Conservation (phyloP, 1,140 invertebrate species). For the Drosophila willistoni region DNA sequence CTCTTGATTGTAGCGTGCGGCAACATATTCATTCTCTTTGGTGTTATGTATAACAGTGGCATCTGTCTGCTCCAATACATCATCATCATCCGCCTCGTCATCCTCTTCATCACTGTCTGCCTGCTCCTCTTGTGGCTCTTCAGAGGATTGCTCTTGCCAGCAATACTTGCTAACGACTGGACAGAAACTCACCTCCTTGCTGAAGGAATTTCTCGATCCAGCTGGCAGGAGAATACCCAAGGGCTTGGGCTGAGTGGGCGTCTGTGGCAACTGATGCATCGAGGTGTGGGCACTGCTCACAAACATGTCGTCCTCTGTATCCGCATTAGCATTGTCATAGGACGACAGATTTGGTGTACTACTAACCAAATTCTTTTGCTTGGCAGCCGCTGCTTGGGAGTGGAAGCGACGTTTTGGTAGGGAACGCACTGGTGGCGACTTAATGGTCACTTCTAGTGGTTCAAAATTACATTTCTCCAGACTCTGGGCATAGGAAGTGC, state of each 20-base stretch:
- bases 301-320: conserved; percentile 78
- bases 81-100: conserved; percentile 51
- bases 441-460: conserved; percentile 27
- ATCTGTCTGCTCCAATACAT: conserved; percentile 66
- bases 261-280: conserved; percentile 84
- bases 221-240: conserved; percentile 84
- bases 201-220: conserved; percentile 83
- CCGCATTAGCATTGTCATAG: conserved; percentile 71
- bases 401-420: conserved; percentile 75
- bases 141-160: conserved; percentile 85
- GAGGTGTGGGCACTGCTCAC: conserved; percentile 83
- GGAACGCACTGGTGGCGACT: conserved; percentile 17
- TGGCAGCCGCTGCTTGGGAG: conserved; percentile 78
- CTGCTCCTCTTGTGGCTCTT: conserved; percentile 61
- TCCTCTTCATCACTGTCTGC: conserved; percentile 36
- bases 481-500: conserved; percentile 74
- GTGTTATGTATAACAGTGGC: conserved; percentile 74
- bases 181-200: conserved; percentile 87
- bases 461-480: conserved; percentile 78
- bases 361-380: conserved; percentile 84
- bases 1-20: conserved; percentile 50
- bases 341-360: conserved; percentile 87
- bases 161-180: conserved; percentile 89
- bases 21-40: conserved; percentile 75
- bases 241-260: conserved; percentile 81